A percentile compares a stretch with the other conserved stretches of the same genome.
Conservation (phyloP, 2,113 vertebrate species). For the Pygoscelis adeliae region DNA sequence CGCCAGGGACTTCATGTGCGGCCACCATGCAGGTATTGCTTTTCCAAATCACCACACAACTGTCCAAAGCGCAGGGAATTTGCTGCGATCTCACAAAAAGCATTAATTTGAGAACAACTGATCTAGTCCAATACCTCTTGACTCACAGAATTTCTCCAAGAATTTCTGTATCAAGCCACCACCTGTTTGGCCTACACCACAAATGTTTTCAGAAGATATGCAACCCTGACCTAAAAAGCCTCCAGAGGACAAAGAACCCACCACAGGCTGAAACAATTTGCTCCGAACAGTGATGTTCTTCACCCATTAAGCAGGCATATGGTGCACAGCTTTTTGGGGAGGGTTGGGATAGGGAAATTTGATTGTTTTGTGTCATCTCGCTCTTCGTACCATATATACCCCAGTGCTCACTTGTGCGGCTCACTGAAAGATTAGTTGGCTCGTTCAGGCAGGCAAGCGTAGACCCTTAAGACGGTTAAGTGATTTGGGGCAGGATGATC, state of each 20-base stretch:
- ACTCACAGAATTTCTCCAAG: background rate
- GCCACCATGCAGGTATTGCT: background rate
- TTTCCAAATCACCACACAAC: background rate
- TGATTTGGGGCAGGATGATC: constrained; percentile 57
- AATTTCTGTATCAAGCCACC: background rate
- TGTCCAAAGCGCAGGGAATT: background rate
- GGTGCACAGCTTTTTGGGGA: background rate
- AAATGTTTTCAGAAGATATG: background rate
- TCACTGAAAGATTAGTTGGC: constrained; percentile 33
- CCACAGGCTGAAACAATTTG: background rate
- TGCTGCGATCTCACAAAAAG: background rate
- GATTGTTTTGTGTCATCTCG: background rate
- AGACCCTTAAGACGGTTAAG: constrained; percentile 61
- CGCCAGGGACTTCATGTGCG: background rate
- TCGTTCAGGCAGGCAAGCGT: constrained; percentile 13
- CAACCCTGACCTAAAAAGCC: background rate
- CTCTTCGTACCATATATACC: background rate
- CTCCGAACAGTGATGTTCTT: background rate
- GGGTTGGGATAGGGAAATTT: background rate
- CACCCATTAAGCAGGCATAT: background rate
- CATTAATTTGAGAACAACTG: background rate
- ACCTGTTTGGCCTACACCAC: background rate
- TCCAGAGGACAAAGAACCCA: background rate
- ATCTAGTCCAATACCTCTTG: background rate
- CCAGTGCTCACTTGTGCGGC: background rate